Conservation (phyloP, 2,797 vertebrate genomes). For the Paramormyrops hopkinsi region DNA sequence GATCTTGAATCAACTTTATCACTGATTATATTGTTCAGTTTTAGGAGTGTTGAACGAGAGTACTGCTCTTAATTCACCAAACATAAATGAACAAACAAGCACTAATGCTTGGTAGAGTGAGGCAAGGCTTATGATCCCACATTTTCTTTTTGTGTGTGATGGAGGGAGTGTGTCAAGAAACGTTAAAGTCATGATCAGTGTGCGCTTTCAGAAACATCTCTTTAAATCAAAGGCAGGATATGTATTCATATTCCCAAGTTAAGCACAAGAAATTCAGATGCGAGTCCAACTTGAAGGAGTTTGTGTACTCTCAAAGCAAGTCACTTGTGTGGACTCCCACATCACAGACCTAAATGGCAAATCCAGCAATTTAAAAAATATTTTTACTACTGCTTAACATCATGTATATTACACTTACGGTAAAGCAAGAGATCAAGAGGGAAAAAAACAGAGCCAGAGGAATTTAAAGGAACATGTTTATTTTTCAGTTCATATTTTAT, state of each 20-base stretch:
- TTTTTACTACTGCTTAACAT: neutral
- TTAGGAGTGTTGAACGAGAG: neutral
- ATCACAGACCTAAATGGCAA: neutral
- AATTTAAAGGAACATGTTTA: conserved; percentile 7
- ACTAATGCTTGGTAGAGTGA: neutral
- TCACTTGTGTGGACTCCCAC: neutral
- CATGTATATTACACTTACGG: neutral
- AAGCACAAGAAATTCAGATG: neutral
- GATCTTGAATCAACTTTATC: neutral
- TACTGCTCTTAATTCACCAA: neutral
- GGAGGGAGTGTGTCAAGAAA: neutral
- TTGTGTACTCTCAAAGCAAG: neutral
- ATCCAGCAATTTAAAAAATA: neutral
- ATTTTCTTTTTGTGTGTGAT: neutral
- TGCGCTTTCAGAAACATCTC: neutral
- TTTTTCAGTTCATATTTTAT: conserved; percentile 1
- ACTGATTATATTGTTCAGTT: neutral
- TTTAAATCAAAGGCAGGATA: neutral
- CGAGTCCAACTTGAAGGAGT: neutral
- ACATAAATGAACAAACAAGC: neutral
- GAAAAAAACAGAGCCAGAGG: neutral
- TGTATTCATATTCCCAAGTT: neutral
- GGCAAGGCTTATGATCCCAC: neutral
- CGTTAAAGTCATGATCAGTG: neutral
- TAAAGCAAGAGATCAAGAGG: neutral